These are phyloP conservation scores for Acrobasis suavella DNA, from an alignment of 2,888 invertebrate species.

Conservation along the genomic window DNA sequence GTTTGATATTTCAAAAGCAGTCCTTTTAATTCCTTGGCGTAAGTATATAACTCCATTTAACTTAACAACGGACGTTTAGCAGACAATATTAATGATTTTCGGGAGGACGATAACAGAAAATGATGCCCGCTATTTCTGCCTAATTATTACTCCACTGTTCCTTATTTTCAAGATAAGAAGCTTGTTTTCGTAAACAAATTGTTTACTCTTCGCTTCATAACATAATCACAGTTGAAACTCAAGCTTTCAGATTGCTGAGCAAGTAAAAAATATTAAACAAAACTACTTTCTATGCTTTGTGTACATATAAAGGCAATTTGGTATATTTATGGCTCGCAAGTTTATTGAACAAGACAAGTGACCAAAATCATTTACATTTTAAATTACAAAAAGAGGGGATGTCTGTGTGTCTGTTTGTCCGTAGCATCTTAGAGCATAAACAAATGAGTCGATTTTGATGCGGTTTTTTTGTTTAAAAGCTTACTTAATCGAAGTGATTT, in stretches of 20 bases:
- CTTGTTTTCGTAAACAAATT: slow-evolving; percentile 19
- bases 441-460: too few species aligned
- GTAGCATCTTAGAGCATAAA: too few species aligned
- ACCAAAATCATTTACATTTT: too few species aligned
- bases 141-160: slow-evolving; percentile 19
- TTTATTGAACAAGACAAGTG: too few species aligned
- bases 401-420: too few species aligned
- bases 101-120: slow-evolving; percentile 17
- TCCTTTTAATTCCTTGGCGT: slow-evolving; percentile 6
- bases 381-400: too few species aligned
- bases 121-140: slow-evolving; percentile 12
- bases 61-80: slow-evolving; percentile 9
- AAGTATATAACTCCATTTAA: slow-evolving; percentile 11
- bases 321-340: too few species aligned
- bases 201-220: slow-evolving; percentile 9
- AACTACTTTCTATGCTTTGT: background rate
- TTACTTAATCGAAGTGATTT: too few species aligned
- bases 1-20: slow-evolving; percentile 6
- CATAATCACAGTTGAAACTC: slow-evolving; percentile 1
- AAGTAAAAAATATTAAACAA: background rate
- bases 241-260: background rate
- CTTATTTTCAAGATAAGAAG: slow-evolving; percentile 18
- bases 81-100: slow-evolving; percentile 19
- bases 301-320: background rate
- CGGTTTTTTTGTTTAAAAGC: too few species aligned